Conservation (phyloP, 2,113 vertebrate species). For the Sinocyclocheilus anophthalmus region DNA sequence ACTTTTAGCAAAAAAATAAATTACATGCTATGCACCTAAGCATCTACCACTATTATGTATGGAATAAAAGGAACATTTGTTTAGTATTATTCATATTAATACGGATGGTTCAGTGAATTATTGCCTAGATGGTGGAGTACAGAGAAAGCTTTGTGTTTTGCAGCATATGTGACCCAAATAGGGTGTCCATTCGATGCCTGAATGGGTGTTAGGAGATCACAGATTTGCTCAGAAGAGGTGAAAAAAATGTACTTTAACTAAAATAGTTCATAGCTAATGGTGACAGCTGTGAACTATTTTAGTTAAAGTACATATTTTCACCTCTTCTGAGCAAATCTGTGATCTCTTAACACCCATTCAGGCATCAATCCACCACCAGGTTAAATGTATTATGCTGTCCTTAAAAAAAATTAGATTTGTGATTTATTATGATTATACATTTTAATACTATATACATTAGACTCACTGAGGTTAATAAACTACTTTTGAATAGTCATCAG, state of each 20-base stretch:
- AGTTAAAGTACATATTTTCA: slow-evolving; percentile 21
- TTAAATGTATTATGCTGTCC: background rate
- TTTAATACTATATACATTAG: background rate
- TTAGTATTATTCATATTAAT: background rate
- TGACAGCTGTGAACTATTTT: slow-evolving; percentile 30
- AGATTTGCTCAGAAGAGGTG: slow-evolving; percentile 39
- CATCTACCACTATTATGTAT: background rate
- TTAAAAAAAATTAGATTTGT: slow-evolving; percentile 4
- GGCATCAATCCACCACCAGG: background rate
- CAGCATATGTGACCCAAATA: background rate
- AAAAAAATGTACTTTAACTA: slow-evolving; percentile 28
- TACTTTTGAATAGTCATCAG: background rate
- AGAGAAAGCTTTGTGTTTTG: background rate
- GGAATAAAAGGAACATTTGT: background rate
- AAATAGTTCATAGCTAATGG: slow-evolving; percentile 34
- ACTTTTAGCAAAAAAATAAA: background rate
- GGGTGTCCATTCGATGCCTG: slow-evolving; percentile 20
- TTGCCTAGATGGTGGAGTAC: background rate
- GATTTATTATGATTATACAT: too few species aligned
- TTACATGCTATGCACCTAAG: background rate
- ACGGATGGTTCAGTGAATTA: background rate
- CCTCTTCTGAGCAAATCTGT: slow-evolving; percentile 38
- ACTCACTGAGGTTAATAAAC: background rate
- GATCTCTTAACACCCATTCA: slow-evolving; percentile 10
- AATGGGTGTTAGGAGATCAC: slow-evolving; percentile 5